Conservation (phyloP, 1,140 invertebrate genomes). For the Trichonephila inaurata region DNA sequence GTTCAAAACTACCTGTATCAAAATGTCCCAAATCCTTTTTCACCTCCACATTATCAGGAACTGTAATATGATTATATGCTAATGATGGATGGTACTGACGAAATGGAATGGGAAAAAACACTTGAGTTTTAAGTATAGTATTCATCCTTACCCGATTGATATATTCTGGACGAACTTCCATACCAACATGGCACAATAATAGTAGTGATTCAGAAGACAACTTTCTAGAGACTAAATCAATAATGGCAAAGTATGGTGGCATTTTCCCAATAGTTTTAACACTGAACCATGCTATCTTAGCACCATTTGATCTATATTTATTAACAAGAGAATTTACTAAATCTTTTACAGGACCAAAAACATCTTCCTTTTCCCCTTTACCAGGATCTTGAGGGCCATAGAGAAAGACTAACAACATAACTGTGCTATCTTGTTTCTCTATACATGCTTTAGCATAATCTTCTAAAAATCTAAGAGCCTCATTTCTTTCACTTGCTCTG, state of each 20-base stretch:
- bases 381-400: constrained; percentile 78
- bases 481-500: constrained; percentile 82
- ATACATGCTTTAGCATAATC: constrained; percentile 87
- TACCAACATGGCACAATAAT: constrained; percentile 85
- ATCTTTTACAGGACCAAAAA: constrained; percentile 86
- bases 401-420: constrained; percentile 84
- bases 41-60: constrained; percentile 86
- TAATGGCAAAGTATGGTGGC: constrained; percentile 84
- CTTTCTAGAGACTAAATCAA: constrained; percentile 87
- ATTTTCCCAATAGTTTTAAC: constrained; percentile 81
- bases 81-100: constrained; percentile 81
- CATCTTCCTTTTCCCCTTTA: constrained; percentile 78
- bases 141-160: constrained; percentile 92
- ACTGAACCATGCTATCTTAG: constrained; percentile 86
- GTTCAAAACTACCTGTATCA: constrained; percentile 86
- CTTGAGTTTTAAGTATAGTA: constrained; percentile 88
- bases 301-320: constrained; percentile 86
- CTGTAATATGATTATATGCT: constrained; percentile 82
- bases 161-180: constrained; percentile 89
- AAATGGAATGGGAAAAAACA: constrained; percentile 92
- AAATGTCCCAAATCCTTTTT: constrained; percentile 91
- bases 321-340: constrained; percentile 84
- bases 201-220: constrained; percentile 87
- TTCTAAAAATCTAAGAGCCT: constrained; percentile 85
- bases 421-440: constrained; percentile 88